Evolutionary conservation across 2,888 invertebrate species (phyloP), one percentile per base, ranked within the genome.

Genomic region (Cantharis lateralis): DNA sequence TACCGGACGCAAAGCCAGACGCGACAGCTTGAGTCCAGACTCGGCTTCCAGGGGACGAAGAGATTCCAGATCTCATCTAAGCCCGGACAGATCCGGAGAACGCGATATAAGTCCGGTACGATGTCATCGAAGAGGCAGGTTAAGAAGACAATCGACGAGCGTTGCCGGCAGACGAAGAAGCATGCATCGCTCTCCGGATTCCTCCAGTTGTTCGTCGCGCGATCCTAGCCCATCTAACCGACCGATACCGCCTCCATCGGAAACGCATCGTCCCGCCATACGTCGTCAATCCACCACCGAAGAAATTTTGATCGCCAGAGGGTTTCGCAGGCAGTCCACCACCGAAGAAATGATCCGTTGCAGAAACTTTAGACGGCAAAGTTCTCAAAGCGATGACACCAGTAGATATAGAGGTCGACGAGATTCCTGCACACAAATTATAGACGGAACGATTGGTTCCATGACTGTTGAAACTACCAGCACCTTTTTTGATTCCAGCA

Each of bases 401-500:
- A 92, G 91, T 82, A 90, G 93, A 82, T 93, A 90, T 79, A 90
- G 94, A 15, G 95, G 95, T 0, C 90, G 95, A 1, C 89, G 95
- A 11, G 96, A 97, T 86, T 96, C 96, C 1, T 93, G 95, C 66
- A 96, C 96, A 0, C 97, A 97, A 89, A 97, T 97, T 84, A 93
- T 95, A 73, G 96, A 97, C 85, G 97, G 97, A 15, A 97, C 96
- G 24, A 93, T 96, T 81, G 96, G 95, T 28, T 95, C 96, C 61
- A 97, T 97, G 97, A 96, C 96, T 0, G 96, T 96, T 24, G 96
- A 97, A 88, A 96, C 96, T 3, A 95, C 96, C 4, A 96, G 96
- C 88, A 96, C 96, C 0, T 96, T 96, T 88, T 96, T 96, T 87
- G 96, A 96, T 89, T 96, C 95, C 82, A 96, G 96, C 88, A 96